Percentiles rank a stretch among this genome's conserved stretches.
Evolutionary conservation across 2,888 invertebrate genomes (phyloP).

Genomic region (Esperia sulphurella): DNA sequence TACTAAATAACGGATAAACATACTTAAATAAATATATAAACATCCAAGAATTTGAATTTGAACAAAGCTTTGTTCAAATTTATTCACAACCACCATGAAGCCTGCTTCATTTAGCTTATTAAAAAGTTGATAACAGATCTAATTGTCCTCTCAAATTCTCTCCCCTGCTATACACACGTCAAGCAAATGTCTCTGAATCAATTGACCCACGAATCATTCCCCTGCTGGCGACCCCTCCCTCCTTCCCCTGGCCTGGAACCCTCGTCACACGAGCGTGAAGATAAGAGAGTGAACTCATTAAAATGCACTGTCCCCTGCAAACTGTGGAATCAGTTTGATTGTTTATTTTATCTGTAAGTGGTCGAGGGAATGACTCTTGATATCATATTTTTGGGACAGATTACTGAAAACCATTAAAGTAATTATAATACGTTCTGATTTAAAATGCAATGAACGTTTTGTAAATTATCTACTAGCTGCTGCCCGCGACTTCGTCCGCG

Average conservation of each 20-base stretch:
- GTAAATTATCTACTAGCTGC: too few relatives aligned
- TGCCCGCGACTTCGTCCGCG: too few relatives aligned
- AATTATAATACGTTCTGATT: too few relatives aligned
- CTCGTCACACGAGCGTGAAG: conserved; percentile 12
- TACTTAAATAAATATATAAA: too few relatives aligned
- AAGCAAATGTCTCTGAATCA: conserved; percentile 1
- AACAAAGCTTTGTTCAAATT: too few relatives aligned
- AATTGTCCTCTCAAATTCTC: background rate
- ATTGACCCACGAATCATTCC: background rate
- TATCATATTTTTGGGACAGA: background rate
- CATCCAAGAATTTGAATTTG: too few relatives aligned
- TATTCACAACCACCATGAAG: too few relatives aligned
- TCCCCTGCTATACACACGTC: background rate
- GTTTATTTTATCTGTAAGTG: conserved; percentile 6
- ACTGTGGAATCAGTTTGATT: conserved; percentile 8
- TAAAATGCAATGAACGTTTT: too few relatives aligned
- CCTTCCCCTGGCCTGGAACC: background rate
- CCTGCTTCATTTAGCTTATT: background rate
- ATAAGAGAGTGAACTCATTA: conserved; percentile 15
- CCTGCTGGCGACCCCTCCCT: background rate
- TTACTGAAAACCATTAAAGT: background rate
- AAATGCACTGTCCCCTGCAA: conserved; percentile 5
- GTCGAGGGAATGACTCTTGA: background rate
- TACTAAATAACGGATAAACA: too few relatives aligned
- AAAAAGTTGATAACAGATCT: conserved; percentile 4